Conservation (phyloP, 2,888 invertebrate genomes). For the Luperina nickerlii region DNA sequence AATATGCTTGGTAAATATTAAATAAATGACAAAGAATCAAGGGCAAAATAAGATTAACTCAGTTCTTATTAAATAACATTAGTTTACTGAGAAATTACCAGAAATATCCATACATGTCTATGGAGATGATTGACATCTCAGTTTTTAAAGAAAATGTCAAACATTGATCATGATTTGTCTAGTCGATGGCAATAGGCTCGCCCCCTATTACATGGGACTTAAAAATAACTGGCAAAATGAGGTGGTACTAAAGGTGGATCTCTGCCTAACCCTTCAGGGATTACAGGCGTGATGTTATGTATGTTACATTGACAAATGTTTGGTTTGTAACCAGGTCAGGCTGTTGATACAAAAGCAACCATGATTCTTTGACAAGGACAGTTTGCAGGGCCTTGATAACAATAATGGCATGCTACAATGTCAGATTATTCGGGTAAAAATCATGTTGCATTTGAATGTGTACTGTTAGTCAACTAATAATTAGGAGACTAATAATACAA, state of each 20-base stretch:
- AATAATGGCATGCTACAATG: not conserved
- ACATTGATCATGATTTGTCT: not conserved
- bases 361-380: conserved; percentile 4
- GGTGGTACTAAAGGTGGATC: not conserved
- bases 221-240: not conserved
- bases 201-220: not conserved
- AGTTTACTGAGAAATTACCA: not conserved
- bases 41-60: not conserved
- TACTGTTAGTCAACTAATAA: not conserved
- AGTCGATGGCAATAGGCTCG: not conserved
- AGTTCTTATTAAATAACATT: not conserved
- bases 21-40: conserved; percentile 11
- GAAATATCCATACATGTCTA: not conserved
- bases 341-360: not conserved
- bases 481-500: not conserved
- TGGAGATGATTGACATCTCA: not conserved
- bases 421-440: not conserved
- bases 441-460: not conserved
- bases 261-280: not conserved
- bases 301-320: not conserved
- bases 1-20: not conserved
- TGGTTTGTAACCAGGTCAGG: not conserved
- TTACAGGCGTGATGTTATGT: not conserved
- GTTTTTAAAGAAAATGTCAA: not conserved
- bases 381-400: not conserved